Conservation (phyloP, 2,113 vertebrate genomes). For the Canis aureus region DNA sequence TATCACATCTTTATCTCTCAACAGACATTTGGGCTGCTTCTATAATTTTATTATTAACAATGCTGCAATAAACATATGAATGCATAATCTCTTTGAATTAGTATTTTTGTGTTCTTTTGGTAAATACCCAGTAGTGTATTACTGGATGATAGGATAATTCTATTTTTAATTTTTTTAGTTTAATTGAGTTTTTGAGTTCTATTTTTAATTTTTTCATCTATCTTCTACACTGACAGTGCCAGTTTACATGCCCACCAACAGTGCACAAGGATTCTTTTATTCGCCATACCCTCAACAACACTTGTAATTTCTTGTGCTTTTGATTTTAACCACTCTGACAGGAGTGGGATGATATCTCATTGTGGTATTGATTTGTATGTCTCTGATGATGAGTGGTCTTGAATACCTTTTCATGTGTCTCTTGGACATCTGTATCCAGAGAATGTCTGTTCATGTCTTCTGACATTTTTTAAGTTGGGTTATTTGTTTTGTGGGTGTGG, state of each 20-base stretch:
- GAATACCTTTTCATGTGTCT: not conserved
- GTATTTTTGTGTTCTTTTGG: not conserved
- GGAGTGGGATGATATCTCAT: not conserved
- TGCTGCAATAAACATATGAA: not conserved
- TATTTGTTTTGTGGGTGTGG: not conserved
- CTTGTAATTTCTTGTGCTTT: not conserved
- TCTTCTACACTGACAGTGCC: not conserved
- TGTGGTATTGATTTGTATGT: not conserved
- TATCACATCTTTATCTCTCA: not conserved
- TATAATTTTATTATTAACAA: not conserved
- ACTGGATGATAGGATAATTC: not conserved
- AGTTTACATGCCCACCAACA: not conserved
- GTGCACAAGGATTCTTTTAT: not conserved
- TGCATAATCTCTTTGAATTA: not conserved
- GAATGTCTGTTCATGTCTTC: not conserved
- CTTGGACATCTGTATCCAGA: not conserved
- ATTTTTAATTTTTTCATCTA: not conserved
- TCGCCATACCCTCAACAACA: not conserved
- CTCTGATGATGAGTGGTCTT: not conserved
- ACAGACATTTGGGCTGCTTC: not conserved
- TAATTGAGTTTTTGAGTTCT: not conserved
- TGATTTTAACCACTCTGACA: not conserved
- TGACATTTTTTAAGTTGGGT: not conserved
- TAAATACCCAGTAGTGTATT: not conserved
- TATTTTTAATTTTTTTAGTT: not conserved